Evolutionary conservation across 1,140 invertebrate genomes (phyloP).

Genomic region (Euwallacea similis): DNA sequence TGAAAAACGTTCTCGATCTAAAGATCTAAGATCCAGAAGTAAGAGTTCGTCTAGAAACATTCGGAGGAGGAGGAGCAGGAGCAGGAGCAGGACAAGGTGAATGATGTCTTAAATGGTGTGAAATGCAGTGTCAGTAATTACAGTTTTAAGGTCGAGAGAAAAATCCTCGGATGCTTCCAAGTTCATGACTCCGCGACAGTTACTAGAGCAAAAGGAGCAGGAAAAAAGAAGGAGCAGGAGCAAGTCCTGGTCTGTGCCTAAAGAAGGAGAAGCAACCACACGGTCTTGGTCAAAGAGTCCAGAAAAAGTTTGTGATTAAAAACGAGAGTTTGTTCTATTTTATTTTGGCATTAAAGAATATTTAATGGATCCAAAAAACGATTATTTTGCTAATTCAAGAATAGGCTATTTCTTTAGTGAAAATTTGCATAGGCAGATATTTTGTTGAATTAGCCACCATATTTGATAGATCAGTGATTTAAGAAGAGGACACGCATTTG

Average conservation of each 20-base stretch:
- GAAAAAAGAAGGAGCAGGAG: constrained; percentile 41
- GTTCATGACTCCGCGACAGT: constrained; percentile 47
- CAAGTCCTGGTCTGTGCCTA: constrained; percentile 48
- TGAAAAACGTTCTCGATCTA: constrained; percentile 26
- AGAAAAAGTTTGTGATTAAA: constrained; percentile 20
- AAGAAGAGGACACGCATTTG: too few relatives aligned
- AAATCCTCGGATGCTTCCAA: constrained; percentile 48
- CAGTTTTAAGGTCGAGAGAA: constrained; percentile 26
- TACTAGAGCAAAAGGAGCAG: constrained; percentile 31
- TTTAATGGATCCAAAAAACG: too few relatives aligned
- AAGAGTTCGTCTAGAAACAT: constrained; percentile 12
- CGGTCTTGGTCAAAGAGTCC: constrained; percentile 48
- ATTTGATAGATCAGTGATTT: too few relatives aligned
- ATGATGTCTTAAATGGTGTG: constrained; percentile 18
- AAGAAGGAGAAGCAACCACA: constrained; percentile 35
- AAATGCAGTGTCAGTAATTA: background rate
- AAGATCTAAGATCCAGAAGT: constrained; percentile 32
- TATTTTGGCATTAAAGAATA: too few relatives aligned
- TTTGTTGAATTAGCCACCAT: too few relatives aligned
- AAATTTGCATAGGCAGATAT: too few relatives aligned
- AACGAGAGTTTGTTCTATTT: background rate
- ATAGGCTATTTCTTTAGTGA: too few relatives aligned
- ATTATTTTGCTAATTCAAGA: too few relatives aligned
- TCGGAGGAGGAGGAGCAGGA: constrained; percentile 16
- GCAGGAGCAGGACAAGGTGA: constrained; percentile 34